Evolutionary conservation across 2,888 invertebrate species (phyloP).

Genomic region (Pseudeuparius sepicola): DNA sequence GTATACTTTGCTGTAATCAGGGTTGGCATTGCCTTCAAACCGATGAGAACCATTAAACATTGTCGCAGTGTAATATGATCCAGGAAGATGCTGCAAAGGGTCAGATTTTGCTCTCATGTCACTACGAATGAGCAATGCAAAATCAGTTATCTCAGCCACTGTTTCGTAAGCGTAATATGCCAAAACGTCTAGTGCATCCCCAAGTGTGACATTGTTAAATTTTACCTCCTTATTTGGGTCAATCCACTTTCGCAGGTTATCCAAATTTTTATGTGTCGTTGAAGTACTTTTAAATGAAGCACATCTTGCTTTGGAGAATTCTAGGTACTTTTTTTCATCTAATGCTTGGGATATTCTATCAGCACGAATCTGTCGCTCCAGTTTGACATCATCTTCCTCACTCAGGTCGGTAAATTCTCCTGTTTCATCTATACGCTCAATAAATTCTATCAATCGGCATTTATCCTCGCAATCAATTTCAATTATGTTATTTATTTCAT

Average conservation of each 20-base stretch:
- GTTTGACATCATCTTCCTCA: constrained; percentile 47
- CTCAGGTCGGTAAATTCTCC: constrained; percentile 45
- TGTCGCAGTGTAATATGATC: constrained; percentile 52
- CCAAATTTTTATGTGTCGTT: constrained; percentile 28
- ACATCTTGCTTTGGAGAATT: constrained; percentile 68
- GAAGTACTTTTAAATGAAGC: constrained; percentile 51
- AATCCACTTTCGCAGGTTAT: constrained; percentile 52
- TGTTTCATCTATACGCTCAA: constrained; percentile 46
- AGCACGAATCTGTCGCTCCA: constrained; percentile 50
- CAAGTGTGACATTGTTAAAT: constrained; percentile 43
- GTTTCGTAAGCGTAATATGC: constrained; percentile 84
- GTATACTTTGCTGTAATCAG: constrained; percentile 44
- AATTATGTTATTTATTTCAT: constrained; percentile 30
- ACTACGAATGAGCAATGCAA: constrained; percentile 50
- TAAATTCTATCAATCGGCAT: constrained; percentile 43
- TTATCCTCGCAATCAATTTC: constrained; percentile 42
- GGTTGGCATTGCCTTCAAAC: constrained; percentile 35
- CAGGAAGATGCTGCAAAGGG: constrained; percentile 57
- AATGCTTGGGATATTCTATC: constrained; percentile 49
- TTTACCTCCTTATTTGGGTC: constrained; percentile 53
- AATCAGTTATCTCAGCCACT: constrained; percentile 79
- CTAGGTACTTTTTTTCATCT: constrained; percentile 55
- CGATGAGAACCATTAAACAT: constrained; percentile 48
- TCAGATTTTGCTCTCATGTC: constrained; percentile 42
- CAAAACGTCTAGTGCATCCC: constrained; percentile 63